A percentile compares a stretch with the other conserved stretches of the same genome.
Conservation (phyloP, 2,113 vertebrate species). For the western clawed frog (Xenopus tropicalis) region DNA sequence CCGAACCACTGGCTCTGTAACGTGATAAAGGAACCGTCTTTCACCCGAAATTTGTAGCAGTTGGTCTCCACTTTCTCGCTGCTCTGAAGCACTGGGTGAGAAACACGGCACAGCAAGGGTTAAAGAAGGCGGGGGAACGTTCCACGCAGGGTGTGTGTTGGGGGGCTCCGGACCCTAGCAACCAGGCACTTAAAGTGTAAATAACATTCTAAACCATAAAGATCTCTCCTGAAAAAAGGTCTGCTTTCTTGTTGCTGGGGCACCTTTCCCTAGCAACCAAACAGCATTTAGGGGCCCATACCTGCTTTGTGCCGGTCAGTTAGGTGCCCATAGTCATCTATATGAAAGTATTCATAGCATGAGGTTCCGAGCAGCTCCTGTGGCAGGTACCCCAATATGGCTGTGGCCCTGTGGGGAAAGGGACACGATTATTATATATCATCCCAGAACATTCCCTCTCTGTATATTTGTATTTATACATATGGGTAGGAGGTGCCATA, state of each 20-base stretch:
- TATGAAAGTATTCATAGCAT: conserved; percentile 92
- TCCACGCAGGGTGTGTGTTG: too few species aligned
- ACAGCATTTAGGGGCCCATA: conserved; percentile 48
- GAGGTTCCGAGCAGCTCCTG: conserved; percentile 88
- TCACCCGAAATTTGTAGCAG: conserved; percentile 87
- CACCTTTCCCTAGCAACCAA: too few species aligned
- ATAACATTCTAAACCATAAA: too few species aligned
- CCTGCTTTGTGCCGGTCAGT: conserved; percentile 88
- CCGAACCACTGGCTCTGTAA: conserved; percentile 91
- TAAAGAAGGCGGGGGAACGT: background rate
- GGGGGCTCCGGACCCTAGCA: too few species aligned
- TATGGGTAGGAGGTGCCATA: too few species aligned
- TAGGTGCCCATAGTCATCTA: conserved; percentile 82
- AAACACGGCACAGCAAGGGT: background rate
- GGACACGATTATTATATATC: too few species aligned
- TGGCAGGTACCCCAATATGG: conserved; percentile 85
- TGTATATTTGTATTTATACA: too few species aligned
- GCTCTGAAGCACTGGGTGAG: conserved; percentile 76
- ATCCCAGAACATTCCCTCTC: too few species aligned
- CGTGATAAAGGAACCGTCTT: conserved; percentile 81
- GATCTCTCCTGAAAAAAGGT: too few species aligned
- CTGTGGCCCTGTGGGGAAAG: conserved; percentile 71
- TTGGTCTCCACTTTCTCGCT: conserved; percentile 88
- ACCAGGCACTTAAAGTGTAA: too few species aligned
- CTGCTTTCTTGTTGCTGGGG: too few species aligned